Evolutionary conservation across 2,113 vertebrate species (phyloP), one percentile per base, ranked within the genome.

Genomic region (Raja brachyura): DNA sequence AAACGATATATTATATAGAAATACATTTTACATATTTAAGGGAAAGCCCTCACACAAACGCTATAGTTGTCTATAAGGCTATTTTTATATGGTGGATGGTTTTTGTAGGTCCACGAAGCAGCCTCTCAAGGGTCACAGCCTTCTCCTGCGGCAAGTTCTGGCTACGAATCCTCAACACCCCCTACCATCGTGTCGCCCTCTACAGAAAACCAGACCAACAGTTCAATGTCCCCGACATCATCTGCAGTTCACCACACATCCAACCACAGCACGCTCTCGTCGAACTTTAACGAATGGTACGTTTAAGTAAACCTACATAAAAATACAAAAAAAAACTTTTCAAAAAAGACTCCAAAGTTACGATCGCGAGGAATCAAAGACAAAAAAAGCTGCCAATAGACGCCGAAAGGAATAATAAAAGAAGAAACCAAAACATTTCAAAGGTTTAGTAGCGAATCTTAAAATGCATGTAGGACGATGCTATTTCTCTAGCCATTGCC

Each of bases 231-330:
- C 95, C 98, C 99, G 94, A 75, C 93, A 33, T 97, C 98, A 94
- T 98, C 98, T 93, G 97, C 98, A 96, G 98, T 99, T 79, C 98
- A 99, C 96, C 99, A 99, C 97, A 98, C 98, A 95, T 97, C 97
- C 96, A 98, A 97, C 96, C 98, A 99, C 98, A 97, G 97, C 97
- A 97, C 99, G 96, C 98, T 99, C 96, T 98, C 99, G 95, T 99
- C 98, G 97, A 99, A 99, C 98, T 99, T 99, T 98, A 99, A 99
- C 97, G 99, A 99, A 99, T 99, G 99, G 99, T 99, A 99, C 97
- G 99, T 99, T 97, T 99, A 98, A 99, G 88, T 70, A 90, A 39
- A 70, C 88, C 33, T 66, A 70, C 88, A 90, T 66, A 97, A 94
- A 93, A 95, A 97, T 97, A 97, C 97, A 97, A 94, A 95, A 95